Base-by-base conservation (phyloP, 2,113 vertebrate species). In the Chamaea fasciata region DNA sequence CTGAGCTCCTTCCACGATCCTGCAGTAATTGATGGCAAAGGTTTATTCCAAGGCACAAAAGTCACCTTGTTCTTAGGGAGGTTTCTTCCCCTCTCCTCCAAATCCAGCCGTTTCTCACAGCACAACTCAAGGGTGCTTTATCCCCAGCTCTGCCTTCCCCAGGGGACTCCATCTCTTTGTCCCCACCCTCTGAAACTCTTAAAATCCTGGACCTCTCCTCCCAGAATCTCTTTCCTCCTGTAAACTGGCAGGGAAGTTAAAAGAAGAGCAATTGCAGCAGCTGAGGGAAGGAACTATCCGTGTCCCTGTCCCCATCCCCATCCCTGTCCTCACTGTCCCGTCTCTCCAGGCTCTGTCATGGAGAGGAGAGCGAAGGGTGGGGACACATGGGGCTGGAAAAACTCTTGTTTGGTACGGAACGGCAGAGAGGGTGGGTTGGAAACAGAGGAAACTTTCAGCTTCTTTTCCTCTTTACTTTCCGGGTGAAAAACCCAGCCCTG, bases 61-160 rank as follows among this genome's bases (percentile, higher is more conserved):
- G 91, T 95, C 97, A 97, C 97, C 96, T 96, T 96, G 89, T 50
- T 92, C 59, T 44, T 16, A 3, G 56, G 28, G n/a, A 12, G 31
- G 52, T 14, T 76, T 81, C 42, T 67, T 42, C 44, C 24, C 35
- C 35, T 56, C 1, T 0, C 9, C 49, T 73, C 63, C 47, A 71
- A 26, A 21, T 9, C 52, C 69, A 59, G 63, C 18, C 19, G 2
- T 55, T 82, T 55, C 49, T 41, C 70, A 39, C 73, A 31, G 49
- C 44, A 18, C 35, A 23, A 3, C 19, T 10, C 3, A 7, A 19
- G 2, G 33, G 39, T 0, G 1, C 2, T 31, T 44, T 3, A 3
- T 31, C 71, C 77, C 22, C 11, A 5, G 23, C 79, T 24, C 24
- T 24, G 44, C 52, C 12, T 9, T 24, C 14, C 24, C 60, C 44